Evolutionary conservation across 2,888 invertebrate species (phyloP).

Genomic region (Xanthia togata): DNA sequence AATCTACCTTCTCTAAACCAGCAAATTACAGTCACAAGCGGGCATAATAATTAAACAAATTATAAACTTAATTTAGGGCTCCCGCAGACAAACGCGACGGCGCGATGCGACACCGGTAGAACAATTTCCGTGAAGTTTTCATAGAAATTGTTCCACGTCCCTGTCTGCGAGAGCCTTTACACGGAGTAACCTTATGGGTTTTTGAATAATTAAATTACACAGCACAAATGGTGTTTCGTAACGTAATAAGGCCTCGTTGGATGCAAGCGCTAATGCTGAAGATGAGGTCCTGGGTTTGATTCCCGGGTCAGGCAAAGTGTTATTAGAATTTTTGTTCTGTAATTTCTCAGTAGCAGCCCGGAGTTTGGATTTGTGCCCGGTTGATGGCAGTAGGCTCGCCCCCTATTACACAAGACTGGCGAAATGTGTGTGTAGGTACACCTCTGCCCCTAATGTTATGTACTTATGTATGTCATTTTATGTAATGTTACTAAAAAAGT

Average conservation of each 20-base stretch:
- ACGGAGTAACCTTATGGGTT: conserved; percentile 3
- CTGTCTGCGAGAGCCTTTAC: not conserved
- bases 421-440: not conserved
- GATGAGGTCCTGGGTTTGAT: not conserved
- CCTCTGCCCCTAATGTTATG: not conserved
- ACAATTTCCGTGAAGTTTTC: too few species aligned
- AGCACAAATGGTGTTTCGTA: conserved; percentile 2
- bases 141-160: too few species aligned
- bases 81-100: too few species aligned
- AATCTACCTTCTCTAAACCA: conserved; percentile 15
- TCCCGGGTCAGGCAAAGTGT: not conserved
- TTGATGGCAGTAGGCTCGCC: not conserved
- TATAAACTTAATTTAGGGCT: not conserved
- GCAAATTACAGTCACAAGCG: conserved; percentile 12
- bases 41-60: conserved; percentile 26
- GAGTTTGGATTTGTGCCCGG: too few species aligned
- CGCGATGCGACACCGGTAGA: too few species aligned
- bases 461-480: too few species aligned
- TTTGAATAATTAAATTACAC: conserved; percentile 10
- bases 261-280: not conserved
- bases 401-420: not conserved
- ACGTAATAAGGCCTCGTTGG: not conserved
- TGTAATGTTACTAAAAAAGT: conserved; percentile 11
- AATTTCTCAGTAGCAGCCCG: too few species aligned
- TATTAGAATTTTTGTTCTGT: not conserved